Conservation (phyloP, 1,140 invertebrate species). For the Brachionus angularis region DNA sequence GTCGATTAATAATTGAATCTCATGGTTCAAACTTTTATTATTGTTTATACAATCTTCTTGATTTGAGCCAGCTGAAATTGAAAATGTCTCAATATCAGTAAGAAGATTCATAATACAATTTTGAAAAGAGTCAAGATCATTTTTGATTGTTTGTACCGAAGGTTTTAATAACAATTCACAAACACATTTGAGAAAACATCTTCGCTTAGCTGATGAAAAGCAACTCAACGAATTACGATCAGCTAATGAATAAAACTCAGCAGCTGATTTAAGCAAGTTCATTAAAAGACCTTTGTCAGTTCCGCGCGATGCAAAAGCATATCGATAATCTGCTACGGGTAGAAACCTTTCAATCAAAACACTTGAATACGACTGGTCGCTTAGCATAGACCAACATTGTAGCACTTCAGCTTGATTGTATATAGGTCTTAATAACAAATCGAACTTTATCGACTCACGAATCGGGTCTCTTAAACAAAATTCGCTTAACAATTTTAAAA, state of each 20-base stretch:
- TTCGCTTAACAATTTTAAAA: slow-evolving; percentile 14
- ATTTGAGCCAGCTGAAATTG: slow-evolving; percentile 8
- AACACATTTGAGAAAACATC: not conserved
- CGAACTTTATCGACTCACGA: slow-evolving; percentile 11
- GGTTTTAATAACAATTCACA: slow-evolving; percentile 19
- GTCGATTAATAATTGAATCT: slow-evolving; percentile 31
- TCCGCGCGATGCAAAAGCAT: slow-evolving; percentile 15
- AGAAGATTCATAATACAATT: slow-evolving; percentile 40
- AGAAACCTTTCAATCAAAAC: slow-evolving; percentile 22
- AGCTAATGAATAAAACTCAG: slow-evolving; percentile 29
- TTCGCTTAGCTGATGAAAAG: slow-evolving; percentile 30
- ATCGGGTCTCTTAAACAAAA: slow-evolving; percentile 41
- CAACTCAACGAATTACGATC: slow-evolving; percentile 32
- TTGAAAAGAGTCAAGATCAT: slow-evolving; percentile 33
- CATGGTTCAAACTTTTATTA: not conserved
- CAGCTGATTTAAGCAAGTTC: slow-evolving; percentile 39
- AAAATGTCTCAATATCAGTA: slow-evolving; percentile 42
- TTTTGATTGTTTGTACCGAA: slow-evolving; percentile 15
- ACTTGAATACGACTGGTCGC: slow-evolving; percentile 23
- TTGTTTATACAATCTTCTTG: not conserved
- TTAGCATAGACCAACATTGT: slow-evolving; percentile 37
- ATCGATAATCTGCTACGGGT: slow-evolving; percentile 15
- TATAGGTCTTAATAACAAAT: slow-evolving; percentile 7
- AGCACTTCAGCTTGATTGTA: slow-evolving; percentile 39
- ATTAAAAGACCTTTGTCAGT: slow-evolving; percentile 17